Evolutionary conservation across 2,888 invertebrate genomes (phyloP).

Genomic region (Limnephilus lunatus): DNA sequence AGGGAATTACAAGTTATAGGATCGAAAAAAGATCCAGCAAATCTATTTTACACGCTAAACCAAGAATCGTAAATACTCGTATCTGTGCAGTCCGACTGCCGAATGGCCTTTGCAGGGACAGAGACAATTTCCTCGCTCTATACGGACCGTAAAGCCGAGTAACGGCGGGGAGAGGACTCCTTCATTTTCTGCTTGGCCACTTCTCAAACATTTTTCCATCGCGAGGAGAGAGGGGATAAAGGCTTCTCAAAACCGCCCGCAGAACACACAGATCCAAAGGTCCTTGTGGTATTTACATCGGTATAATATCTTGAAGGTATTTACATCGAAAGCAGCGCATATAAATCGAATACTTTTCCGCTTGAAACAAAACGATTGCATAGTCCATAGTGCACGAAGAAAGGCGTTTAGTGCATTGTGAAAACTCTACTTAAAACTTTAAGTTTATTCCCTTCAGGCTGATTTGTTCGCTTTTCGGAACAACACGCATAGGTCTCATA

Average conservation of each 20-base stretch:
- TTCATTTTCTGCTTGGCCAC: constrained; percentile 50
- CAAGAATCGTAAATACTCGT: constrained; percentile 6
- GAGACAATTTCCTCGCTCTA: constrained; percentile 29
- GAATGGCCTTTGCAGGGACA: neutral
- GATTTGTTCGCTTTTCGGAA: no score
- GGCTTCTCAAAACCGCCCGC: neutral
- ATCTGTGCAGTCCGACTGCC: constrained; percentile 6
- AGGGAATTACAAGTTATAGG: neutral
- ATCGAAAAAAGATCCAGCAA: neutral
- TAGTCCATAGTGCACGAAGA: neutral
- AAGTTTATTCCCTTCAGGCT: no score
- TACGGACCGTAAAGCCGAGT: constrained; percentile 41
- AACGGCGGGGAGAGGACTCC: constrained; percentile 14
- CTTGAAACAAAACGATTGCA: neutral
- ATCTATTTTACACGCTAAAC: neutral
- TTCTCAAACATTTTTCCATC: constrained; percentile 22
- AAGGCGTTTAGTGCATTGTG: neutral
- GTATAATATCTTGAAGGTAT: no score
- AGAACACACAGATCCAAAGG: neutral
- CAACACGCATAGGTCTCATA: no score
- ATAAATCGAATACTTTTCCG: neutral
- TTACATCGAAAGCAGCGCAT: neutral
- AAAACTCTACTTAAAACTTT: neutral
- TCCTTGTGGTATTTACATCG: neutral
- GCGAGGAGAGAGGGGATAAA: constrained; percentile 28